These are phyloP conservation scores for Lindbergichthys nudifrons DNA, from an alignment of 2,797 vertebrate species.

Conservation along the genomic window DNA sequence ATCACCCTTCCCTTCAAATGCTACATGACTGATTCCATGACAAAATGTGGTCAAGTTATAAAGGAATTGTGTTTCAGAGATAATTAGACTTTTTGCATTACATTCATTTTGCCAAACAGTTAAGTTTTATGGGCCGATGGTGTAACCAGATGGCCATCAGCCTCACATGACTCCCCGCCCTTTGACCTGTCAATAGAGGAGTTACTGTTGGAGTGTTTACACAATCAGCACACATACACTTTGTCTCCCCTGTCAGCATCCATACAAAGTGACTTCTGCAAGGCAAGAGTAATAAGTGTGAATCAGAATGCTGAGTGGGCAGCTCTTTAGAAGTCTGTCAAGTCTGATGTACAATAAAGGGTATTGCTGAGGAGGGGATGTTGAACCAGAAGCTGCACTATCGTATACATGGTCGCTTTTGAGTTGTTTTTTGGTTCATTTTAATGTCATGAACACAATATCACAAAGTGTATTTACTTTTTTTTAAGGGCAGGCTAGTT, in stretches of 20 bases:
- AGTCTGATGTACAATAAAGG: conserved; percentile 7
- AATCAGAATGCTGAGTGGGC: conserved; percentile 34
- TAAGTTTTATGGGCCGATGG: background rate
- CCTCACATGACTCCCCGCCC: conserved; percentile 51
- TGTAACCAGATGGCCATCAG: conserved; percentile 57
- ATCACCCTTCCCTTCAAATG: background rate
- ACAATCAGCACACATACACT: conserved; percentile 66
- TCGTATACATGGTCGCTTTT: background rate
- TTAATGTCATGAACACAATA: background rate
- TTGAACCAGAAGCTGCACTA: background rate
- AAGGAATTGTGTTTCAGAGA: too few relatives aligned
- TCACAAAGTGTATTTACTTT: background rate
- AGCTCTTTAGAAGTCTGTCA: conserved; percentile 18
- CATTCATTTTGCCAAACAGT: background rate
- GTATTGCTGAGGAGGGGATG: background rate
- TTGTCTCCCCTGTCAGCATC: conserved; percentile 39
- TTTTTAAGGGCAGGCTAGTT: background rate
- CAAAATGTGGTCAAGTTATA: background rate
- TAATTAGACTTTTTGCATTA: background rate
- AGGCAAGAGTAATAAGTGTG: conserved; percentile 25
- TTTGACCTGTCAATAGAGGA: conserved; percentile 72
- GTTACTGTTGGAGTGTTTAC: conserved; percentile 44
- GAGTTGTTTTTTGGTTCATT: background rate
- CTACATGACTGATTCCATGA: background rate
- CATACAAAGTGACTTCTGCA: conserved; percentile 16